Conservation (phyloP, 2,888 invertebrate genomes). For the Oscheius sp. region DNA sequence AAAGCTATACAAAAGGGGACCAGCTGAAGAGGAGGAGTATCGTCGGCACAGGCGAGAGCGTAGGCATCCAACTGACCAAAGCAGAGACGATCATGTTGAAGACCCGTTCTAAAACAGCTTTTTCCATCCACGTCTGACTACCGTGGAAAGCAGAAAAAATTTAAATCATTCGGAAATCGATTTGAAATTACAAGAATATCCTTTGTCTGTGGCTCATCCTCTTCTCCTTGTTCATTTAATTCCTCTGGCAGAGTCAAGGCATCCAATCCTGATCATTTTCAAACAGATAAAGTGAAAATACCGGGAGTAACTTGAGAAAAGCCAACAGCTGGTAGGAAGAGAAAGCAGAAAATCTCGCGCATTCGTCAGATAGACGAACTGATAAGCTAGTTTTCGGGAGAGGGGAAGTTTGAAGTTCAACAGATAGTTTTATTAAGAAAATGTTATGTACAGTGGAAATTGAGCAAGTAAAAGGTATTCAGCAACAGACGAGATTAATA, state of each 20-base stretch:
- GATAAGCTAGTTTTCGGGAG: slow-evolving; percentile 4
- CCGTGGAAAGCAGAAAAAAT: slow-evolving; percentile 52
- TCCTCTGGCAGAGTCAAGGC: slow-evolving; percentile 17
- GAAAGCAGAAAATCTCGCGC: slow-evolving; percentile 18
- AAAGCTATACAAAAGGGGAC: slow-evolving; percentile 60
- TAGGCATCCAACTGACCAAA: slow-evolving; percentile 54
- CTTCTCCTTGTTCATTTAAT: slow-evolving; percentile 13
- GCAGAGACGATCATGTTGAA: slow-evolving; percentile 58
- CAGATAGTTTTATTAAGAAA: not conserved
- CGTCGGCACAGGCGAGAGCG: slow-evolving; percentile 57
- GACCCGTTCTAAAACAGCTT: slow-evolving; percentile 44
- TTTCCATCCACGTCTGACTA: not conserved
- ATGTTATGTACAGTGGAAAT: not conserved
- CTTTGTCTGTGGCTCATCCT: slow-evolving; percentile 45
- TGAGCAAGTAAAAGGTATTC: not conserved
- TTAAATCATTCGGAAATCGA: slow-evolving; percentile 50
- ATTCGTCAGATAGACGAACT: not conserved
- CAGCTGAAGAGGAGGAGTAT: slow-evolving; percentile 56
- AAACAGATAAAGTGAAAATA: not conserved
- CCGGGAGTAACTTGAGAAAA: not conserved
- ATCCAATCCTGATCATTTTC: not conserved
- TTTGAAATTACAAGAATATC: slow-evolving; percentile 54
- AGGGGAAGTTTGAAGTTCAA: not conserved
- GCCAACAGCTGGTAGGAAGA: slow-evolving; percentile 1
- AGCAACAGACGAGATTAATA: slow-evolving; percentile 21